A percentile compares a stretch with the other conserved stretches of the same genome.
Conservation (phyloP, 2,888 invertebrate genomes). For the Hydriomena furcata region DNA sequence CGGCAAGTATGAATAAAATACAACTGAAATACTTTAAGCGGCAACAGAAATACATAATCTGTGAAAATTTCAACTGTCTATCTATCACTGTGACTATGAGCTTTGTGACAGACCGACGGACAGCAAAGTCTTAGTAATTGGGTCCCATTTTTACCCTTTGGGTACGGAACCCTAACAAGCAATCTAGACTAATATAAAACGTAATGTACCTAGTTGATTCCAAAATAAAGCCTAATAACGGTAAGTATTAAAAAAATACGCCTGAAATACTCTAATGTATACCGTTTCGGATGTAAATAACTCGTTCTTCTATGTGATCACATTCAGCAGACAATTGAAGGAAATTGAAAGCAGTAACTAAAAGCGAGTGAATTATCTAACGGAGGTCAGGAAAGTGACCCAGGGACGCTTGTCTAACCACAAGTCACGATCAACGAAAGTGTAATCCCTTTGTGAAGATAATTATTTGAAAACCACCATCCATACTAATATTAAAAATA, state of each 20-base stretch:
- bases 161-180: too few species aligned
- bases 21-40: too few species aligned
- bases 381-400: constrained; percentile 20
- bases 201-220: too few species aligned
- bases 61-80: too few species aligned
- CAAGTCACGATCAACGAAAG: constrained; percentile 42
- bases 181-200: too few species aligned
- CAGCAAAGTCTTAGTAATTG: too few species aligned
- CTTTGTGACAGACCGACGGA: too few species aligned
- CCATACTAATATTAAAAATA: background rate
- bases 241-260: too few species aligned
- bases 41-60: too few species aligned
- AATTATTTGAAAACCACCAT: constrained; percentile 1
- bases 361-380: constrained; percentile 40
- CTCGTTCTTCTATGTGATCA: background rate
- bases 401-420: constrained; percentile 11
- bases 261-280: constrained; percentile 8
- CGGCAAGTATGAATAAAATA: background rate
- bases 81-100: too few species aligned
- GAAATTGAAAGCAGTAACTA: constrained; percentile 42
- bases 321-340: constrained; percentile 27
- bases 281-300: constrained; percentile 18
- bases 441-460: constrained; percentile 19
- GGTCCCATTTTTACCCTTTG: too few species aligned
- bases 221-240: too few species aligned